phyloP scores from a whole-genome alignment of 2,113 vertebrate species.

The Callocephalon fimbriatum region DNA sequence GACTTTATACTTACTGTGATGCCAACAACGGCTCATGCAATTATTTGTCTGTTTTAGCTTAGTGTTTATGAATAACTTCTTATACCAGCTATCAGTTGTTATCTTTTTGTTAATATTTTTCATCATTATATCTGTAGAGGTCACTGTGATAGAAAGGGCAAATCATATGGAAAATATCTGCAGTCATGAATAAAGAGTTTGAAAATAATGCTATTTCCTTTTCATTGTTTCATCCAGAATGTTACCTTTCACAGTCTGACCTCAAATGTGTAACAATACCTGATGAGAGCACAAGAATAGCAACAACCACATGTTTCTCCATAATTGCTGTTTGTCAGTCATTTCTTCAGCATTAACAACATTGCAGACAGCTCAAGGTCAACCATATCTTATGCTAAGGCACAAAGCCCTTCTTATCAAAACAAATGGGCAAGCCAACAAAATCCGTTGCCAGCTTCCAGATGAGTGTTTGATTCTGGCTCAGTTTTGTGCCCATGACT shows the following conservation, averaged over 20 bases:
- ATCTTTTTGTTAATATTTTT: slow-evolving; percentile 51
- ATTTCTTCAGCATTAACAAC: slow-evolving; percentile 43
- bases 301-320: slow-evolving; percentile 54
- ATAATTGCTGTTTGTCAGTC: slow-evolving; percentile 62
- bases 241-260: slow-evolving; percentile 40
- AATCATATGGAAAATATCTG: slow-evolving; percentile 21
- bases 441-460: slow-evolving; percentile 1
- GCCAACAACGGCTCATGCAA: not conserved
- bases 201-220: slow-evolving; percentile 40
- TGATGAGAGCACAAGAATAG: slow-evolving; percentile 55
- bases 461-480: not conserved
- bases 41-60: slow-evolving; percentile 48
- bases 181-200: slow-evolving; percentile 33
- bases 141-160: slow-evolving; percentile 31
- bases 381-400: slow-evolving; percentile 10
- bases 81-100: not conserved
- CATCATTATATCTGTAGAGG: slow-evolving; percentile 12
- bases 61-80: slow-evolving; percentile 31
- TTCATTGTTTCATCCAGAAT: slow-evolving; percentile 24
- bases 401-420: slow-evolving; percentile 5
- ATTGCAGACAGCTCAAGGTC: slow-evolving; percentile 59
- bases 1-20: slow-evolving; percentile 54
- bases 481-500: not conserved
- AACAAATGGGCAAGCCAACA: slow-evolving; percentile 4
- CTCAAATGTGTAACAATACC: slow-evolving; percentile 24